Evolutionary conservation across 2,797 vertebrate genomes (phyloP), one percentile per base, ranked within the genome.

Genomic region (Sebastolobus alascanus): DNA sequence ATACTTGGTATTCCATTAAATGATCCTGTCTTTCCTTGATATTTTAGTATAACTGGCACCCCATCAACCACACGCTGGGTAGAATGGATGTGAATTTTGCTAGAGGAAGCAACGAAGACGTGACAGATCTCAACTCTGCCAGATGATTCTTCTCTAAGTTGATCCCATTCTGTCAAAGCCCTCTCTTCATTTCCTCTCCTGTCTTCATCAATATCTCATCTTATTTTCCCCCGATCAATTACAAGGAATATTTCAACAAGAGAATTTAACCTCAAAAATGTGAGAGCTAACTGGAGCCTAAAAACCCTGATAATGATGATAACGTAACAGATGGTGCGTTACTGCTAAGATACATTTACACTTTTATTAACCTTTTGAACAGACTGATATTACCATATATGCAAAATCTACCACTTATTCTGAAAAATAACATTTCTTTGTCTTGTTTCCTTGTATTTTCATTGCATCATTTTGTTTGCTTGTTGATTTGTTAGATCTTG

Each of bases 131-230:
- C 11, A 2, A 18, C 61, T 59, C 64, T 63, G 68, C 22, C 66
- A 65, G 37, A 69, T 68, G 22, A 67, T 35, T 68, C 6, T 64
- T 74, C 71, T 75, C 8, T 9, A 63, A 71, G 71, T 63, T 80
- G 85, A 87, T 88, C 77, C 35, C 72, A 78, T 79, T 89, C 78
- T 85, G 82, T 84, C 87, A 86, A 27, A 72, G 56, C 8, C 14
- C 70, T 61, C 6, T 64, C 55, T 60, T 73, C 16, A 61, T 71
- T 76, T 83, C 55, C 40, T 63, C 37, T 72, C 63, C 38, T 37
- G 22, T 67, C 76, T 38, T 68, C 20, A 67, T 73, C 37, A 72
- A 54, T 63, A 72, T 50, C 33, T 43, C 13, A 12, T 72, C 25
- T 20, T 35, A 33, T 54, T 61, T 38, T 22, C 8, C 13, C 22